Base-by-base conservation (phyloP, 2,888 invertebrate genomes). In the Kryphioiulus occultus region DNA sequence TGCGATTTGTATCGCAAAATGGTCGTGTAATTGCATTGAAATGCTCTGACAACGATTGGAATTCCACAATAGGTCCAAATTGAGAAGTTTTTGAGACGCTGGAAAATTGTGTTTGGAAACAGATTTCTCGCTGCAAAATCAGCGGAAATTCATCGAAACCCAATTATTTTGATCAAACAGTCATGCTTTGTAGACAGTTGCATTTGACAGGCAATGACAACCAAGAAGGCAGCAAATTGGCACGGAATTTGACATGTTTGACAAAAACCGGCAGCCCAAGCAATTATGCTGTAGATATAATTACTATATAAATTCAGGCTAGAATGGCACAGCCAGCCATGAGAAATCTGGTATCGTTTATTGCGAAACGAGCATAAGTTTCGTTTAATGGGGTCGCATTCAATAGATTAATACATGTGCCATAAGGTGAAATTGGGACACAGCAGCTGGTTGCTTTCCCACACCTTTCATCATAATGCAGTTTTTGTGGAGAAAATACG, bases 391-490 rank as follows among this genome's bases (percentile, higher is more conserved):
- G 68, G 26, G 68, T 26, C 68, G 68, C 26, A 26, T 68, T 68
- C 26, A n/a, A 26, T 26, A 68, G 68, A 68, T 68, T 68, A 68
- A 68, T 68, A 68, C 22, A 26, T 10, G 68, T 1, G 68, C 68
- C 68, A 68, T 68, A 68, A 68, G 68, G 68, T 68, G 26, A 68
- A 68, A 68, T 26, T 68, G 26, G 68, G 68, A 26, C 26, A 68
- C 68, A 68, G 68, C 68, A 68, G 68, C 68, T 68, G 68, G 12
- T 59, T 68, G 26, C n/a, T 68, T 68, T 68, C 68, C 26, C 68
- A 68, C 26, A 68, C 68, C 68, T 68, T 68, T 68, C 26, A 26
- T 68, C n/a, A 12, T 26, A 68, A 5, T 68, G 15, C 26, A 26
- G 15, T 26, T 68, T 68, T 47, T 59, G 26, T 26, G 26, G 5